phyloP scores from a whole-genome alignment of 2,888 invertebrate genomes.

The Palloptera scutellata region DNA sequence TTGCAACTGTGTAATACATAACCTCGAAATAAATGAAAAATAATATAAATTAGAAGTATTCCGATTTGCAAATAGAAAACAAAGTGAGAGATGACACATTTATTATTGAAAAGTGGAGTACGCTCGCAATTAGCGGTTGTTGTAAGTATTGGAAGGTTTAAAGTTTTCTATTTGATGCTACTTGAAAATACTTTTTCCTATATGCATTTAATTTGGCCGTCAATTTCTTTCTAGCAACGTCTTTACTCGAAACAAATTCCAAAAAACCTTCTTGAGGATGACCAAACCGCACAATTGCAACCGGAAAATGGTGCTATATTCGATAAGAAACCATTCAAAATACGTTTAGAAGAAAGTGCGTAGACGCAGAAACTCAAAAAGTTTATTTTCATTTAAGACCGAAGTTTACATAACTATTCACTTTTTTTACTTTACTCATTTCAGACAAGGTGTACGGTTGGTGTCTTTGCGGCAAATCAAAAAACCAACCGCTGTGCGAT shows the following conservation, averaged over 20 bases:
- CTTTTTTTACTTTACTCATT: constrained; percentile 38
- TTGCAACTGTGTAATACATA: too few relatives aligned
- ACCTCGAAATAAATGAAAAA: too few relatives aligned
- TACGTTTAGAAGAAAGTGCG: constrained; percentile 72
- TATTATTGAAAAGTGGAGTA: constrained; percentile 9
- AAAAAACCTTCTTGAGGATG: constrained; percentile 70
- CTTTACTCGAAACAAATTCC: constrained; percentile 68
- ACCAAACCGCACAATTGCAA: constrained; percentile 73
- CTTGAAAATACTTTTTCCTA: background rate
- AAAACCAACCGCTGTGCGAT: constrained; percentile 94
- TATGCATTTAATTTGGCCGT: background rate
- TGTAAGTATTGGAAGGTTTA: constrained; percentile 9
- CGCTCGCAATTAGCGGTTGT: constrained; percentile 14
- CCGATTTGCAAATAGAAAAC: too few relatives aligned
- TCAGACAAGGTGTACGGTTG: constrained; percentile 81
- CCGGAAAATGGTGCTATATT: constrained; percentile 78
- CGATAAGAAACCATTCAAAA: constrained; percentile 89
- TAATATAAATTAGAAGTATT: background rate
- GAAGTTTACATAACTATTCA: constrained; percentile 34
- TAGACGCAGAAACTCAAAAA: background rate
- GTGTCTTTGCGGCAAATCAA: constrained; percentile 95
- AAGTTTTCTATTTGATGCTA: background rate
- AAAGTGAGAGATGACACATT: background rate
- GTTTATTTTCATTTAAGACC: background rate
- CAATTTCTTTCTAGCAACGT: constrained; percentile 31